Conservation (phyloP, 2,888 invertebrate genomes). For the Hedya salicella region DNA sequence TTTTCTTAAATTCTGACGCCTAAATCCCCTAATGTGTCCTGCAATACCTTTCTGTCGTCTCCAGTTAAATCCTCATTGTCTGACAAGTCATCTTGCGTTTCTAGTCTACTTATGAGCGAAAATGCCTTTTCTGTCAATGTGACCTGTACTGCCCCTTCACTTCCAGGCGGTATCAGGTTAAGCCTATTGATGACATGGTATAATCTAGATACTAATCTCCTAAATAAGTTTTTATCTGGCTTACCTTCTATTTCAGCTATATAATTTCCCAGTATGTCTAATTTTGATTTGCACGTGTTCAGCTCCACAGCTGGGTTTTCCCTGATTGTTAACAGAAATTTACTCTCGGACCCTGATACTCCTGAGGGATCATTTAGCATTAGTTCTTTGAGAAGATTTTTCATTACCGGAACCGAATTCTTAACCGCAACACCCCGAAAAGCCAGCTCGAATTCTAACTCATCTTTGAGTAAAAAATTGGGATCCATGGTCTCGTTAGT, state of each 20-base stretch:
- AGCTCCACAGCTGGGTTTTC: neutral
- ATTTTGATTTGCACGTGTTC: neutral
- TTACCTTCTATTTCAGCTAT: neutral
- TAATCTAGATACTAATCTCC: conserved; percentile 7
- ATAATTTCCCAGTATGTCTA: neutral
- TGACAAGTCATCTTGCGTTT: neutral
- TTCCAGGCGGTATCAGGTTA: neutral
- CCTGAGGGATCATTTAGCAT: neutral
- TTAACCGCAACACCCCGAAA: neutral
- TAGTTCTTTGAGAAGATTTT: neutral
- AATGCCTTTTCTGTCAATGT: neutral
- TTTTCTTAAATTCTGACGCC: neutral
- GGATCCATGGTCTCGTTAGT: too few species aligned
- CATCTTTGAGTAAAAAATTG: conserved; percentile 1
- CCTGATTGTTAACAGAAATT: neutral
- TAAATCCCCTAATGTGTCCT: conserved; percentile 12
- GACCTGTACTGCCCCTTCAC: neutral
- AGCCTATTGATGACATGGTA: conserved; percentile 10
- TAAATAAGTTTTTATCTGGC: conserved; percentile 2
- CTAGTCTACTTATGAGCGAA: neutral
- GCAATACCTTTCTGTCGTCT: neutral
- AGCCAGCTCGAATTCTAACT: neutral
- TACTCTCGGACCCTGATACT: neutral
- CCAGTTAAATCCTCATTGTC: neutral
- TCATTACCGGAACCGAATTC: neutral